phyloP scores from a whole-genome alignment of 2,797 vertebrate genomes.

The Enteromius paludinosus region DNA sequence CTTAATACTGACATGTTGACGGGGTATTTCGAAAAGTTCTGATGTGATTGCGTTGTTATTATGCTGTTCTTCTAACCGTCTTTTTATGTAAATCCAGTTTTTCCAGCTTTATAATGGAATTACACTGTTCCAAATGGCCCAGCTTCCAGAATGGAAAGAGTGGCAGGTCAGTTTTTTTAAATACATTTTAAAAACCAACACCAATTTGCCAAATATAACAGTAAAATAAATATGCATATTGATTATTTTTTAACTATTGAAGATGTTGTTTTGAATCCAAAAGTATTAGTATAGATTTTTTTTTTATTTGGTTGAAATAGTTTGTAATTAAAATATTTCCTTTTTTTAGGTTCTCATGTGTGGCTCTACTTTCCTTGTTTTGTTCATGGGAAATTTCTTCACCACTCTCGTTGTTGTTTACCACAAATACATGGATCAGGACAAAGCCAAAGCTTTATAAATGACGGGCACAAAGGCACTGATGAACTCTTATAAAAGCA shows the following conservation, averaged over 20 bases:
- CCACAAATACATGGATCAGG: constrained; percentile 88
- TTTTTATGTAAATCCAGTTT: constrained; percentile 78
- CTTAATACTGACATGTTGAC: not conserved
- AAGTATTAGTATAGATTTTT: not conserved
- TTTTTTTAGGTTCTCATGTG: constrained; percentile 89
- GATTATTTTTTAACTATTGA: not conserved
- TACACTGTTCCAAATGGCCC: constrained; percentile 88
- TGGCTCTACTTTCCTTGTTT: constrained; percentile 87
- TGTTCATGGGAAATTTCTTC: constrained; percentile 94
- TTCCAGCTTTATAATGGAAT: constrained; percentile 94
- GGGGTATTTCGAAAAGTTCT: not conserved
- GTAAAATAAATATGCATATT: not conserved
- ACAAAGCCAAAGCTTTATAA: constrained; percentile 58
- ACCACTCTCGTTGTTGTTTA: constrained; percentile 93
- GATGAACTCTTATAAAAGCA: constrained; percentile 16
- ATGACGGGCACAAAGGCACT: not conserved
- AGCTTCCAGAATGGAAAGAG: constrained; percentile 91
- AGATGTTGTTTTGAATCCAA: not conserved
- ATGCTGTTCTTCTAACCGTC: not conserved
- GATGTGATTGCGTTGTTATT: not conserved
- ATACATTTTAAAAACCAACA: not conserved
- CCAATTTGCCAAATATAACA: not conserved
- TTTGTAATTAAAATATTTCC: not conserved
- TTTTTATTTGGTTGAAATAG: not conserved
- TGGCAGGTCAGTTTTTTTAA: constrained; percentile 88